Percentiles rank a stretch among this genome's conserved stretches.
Conservation (phyloP, 2,888 invertebrate species). For the Hyles lineata region DNA sequence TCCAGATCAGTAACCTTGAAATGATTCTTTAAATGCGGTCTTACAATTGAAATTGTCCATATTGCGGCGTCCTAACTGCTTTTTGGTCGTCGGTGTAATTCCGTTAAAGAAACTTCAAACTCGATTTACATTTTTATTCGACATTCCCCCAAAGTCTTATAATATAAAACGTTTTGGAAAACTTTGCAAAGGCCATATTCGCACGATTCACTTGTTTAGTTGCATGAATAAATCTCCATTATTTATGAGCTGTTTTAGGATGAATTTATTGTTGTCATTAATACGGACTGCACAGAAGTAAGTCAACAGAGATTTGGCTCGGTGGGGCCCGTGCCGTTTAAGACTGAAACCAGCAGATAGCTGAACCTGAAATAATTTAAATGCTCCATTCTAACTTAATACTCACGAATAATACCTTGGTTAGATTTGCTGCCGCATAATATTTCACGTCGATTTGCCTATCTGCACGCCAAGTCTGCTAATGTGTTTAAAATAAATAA, state of each 20-base stretch:
- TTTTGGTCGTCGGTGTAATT: slow-evolving; percentile 48
- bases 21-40: slow-evolving; percentile 14
- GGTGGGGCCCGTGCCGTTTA: background rate
- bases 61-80: slow-evolving; percentile 43
- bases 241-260: slow-evolving; percentile 2
- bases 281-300: background rate
- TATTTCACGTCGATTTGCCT: background rate
- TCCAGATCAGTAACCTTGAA: slow-evolving; percentile 8
- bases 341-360: background rate
- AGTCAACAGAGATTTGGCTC: background rate
- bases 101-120: slow-evolving; percentile 51
- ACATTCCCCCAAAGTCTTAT: slow-evolving; percentile 44
- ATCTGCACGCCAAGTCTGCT: background rate
- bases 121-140: slow-evolving; percentile 62
- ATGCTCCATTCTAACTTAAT: background rate
- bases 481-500: too few species aligned
- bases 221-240: background rate
- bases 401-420: background rate
- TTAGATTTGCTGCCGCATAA: too few species aligned
- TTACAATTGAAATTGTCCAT: slow-evolving; percentile 41
- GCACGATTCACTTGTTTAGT: slow-evolving; percentile 12
- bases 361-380: background rate
- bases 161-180: slow-evolving; percentile 33
- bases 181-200: slow-evolving; percentile 21
- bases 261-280: slow-evolving; percentile 4